phyloP scores from a whole-genome alignment of 2,113 vertebrate species.

The Melanotaenia duboulayi region DNA sequence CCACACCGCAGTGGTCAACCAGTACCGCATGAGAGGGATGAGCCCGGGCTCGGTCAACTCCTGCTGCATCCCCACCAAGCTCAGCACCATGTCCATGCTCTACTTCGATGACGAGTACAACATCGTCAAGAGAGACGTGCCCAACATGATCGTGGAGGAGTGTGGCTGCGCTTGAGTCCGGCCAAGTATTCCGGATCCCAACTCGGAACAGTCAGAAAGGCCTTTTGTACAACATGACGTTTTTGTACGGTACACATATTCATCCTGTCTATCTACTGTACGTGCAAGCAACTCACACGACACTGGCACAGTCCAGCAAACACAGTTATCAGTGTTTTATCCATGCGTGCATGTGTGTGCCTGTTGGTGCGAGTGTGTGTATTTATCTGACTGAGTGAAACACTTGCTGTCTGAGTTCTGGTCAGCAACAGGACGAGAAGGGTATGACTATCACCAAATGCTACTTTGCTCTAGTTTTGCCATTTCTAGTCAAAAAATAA shows the following conservation, averaged over 20 bases:
- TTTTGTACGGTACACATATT: constrained; percentile 77
- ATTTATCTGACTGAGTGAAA: constrained; percentile 72
- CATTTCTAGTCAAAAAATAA: constrained; percentile 83
- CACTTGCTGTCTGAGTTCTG: constrained; percentile 37
- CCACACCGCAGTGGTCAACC: constrained; percentile 98
- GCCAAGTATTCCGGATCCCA: constrained; percentile 2
- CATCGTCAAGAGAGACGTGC: constrained; percentile 98
- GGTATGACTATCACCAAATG: constrained; percentile 78
- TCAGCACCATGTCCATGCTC: constrained; percentile 99
- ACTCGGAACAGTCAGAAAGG: constrained; percentile 51
- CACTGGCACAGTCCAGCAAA: constrained; percentile 50
- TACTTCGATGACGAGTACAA: constrained; percentile 99
- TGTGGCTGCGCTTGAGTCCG: constrained; percentile 95
- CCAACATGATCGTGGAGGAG: constrained; percentile 99
- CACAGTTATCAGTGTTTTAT: constrained; percentile 40
- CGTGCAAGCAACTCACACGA: constrained; percentile 50
- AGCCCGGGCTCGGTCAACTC: constrained; percentile 97
- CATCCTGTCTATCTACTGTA: constrained; percentile 70
- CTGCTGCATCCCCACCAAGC: constrained; percentile 99
- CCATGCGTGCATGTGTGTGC: constrained; percentile 54
- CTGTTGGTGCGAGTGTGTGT: constrained; percentile 67
- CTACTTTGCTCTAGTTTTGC: constrained; percentile 80
- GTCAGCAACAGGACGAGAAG: constrained; percentile 68
- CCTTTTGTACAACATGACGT: constrained; percentile 65
- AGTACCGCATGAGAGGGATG: constrained; percentile 98